phyloP scores from a whole-genome alignment of 2,888 invertebrate species.

The Dendrolimus houi region DNA sequence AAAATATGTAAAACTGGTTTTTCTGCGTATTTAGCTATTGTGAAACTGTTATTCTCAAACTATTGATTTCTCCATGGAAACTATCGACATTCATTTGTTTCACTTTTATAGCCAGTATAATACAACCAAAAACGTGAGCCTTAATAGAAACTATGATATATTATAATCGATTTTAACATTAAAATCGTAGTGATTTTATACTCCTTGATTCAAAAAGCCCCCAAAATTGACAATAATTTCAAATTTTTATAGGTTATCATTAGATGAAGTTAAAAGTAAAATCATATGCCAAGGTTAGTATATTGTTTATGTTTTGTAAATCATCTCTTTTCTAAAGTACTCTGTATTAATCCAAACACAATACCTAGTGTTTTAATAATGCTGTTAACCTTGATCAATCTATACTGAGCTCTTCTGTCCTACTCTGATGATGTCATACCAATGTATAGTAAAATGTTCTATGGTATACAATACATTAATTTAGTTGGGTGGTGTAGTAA shows the following conservation, averaged over 20 bases:
- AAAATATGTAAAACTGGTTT: slow-evolving; percentile 15
- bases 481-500: no score
- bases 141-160: no score
- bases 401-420: slow-evolving; percentile 24
- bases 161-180: slow-evolving; percentile 5
- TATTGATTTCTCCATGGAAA: slow-evolving; percentile 43
- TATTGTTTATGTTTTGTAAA: slow-evolving; percentile 3
- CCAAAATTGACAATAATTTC: not conserved
- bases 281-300: slow-evolving; percentile 50
- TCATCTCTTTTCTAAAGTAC: slow-evolving; percentile 7
- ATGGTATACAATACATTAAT: no score
- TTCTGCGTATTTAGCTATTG: slow-evolving; percentile 11
- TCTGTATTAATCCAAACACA: slow-evolving; percentile 8
- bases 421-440: slow-evolving; percentile 36
- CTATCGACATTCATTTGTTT: slow-evolving; percentile 30
- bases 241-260: slow-evolving; percentile 39
- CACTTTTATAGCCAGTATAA: slow-evolving; percentile 16
- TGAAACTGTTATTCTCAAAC: slow-evolving; percentile 21
- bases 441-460: slow-evolving; percentile 2
- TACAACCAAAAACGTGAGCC: not conserved
- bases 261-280: slow-evolving; percentile 55
- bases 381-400: slow-evolving; percentile 26
- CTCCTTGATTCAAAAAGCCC: no score
- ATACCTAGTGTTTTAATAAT: slow-evolving; percentile 12
- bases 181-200: no score